These are phyloP conservation scores for Leptinotarsa tumamoca DNA, from an alignment of 2,888 invertebrate genomes.

Conservation along the genomic window DNA sequence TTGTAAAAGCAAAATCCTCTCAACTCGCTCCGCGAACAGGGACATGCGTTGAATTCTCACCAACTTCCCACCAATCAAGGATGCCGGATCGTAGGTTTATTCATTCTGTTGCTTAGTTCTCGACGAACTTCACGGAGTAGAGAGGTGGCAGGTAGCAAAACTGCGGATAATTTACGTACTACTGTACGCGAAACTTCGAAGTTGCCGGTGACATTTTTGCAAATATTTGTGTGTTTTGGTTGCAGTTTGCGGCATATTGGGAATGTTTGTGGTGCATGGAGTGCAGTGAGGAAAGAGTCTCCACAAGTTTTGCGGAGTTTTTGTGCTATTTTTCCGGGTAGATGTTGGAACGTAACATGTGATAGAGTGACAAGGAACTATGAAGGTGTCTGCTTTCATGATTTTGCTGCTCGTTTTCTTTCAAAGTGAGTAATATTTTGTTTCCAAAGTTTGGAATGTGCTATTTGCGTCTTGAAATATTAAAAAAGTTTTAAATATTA, in stretches of 20 bases:
- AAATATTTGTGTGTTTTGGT: not conserved
- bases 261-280: conserved; percentile 4
- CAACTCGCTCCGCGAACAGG: conserved; percentile 10
- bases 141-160: not conserved
- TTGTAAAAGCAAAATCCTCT: conserved; percentile 11
- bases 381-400: conserved; percentile 54
- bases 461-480: no score
- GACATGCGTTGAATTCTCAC: conserved; percentile 41
- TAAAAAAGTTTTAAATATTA: no score
- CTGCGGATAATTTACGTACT: not conserved
- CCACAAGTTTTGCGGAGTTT: conserved; percentile 2
- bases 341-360: conserved; percentile 37
- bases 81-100: conserved; percentile 22
- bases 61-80: conserved; percentile 31
- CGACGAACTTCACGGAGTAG: conserved; percentile 26
- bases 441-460: not conserved
- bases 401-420: conserved; percentile 54
- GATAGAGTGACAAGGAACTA: conserved; percentile 40
- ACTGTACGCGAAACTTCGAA: not conserved
- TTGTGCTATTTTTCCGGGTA: not conserved
- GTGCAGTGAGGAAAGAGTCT: not conserved
- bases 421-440: conserved; percentile 53
- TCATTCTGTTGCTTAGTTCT: conserved; percentile 31
- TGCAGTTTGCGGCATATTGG: not conserved
- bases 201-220: not conserved